A percentile compares a stretch with the other conserved stretches of the same genome.
Conservation (phyloP, 2,113 vertebrate genomes). For the Pelusios castaneus region DNA sequence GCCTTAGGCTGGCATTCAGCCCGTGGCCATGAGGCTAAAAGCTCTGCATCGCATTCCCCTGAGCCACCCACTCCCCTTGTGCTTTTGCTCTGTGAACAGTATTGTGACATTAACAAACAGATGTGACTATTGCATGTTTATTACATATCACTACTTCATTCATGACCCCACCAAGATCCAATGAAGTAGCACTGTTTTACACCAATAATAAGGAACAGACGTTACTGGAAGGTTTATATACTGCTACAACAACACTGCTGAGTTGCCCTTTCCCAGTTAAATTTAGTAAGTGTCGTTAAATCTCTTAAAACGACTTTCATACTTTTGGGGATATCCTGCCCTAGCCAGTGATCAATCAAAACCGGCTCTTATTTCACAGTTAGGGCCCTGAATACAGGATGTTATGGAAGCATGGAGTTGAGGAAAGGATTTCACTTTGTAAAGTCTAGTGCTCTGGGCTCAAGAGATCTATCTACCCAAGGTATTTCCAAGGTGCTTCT, state of each 20-base stretch:
- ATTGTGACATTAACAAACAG: background rate
- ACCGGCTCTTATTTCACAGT: background rate
- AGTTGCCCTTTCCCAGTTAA: conserved; percentile 48
- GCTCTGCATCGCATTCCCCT: background rate
- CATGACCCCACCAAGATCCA: background rate
- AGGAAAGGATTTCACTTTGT: background rate
- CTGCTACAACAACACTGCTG: background rate
- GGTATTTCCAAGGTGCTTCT: background rate
- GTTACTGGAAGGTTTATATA: conserved; percentile 13
- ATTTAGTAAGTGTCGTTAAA: background rate
- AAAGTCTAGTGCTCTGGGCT: background rate
- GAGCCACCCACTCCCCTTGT: rapidly evolving
- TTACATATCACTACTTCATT: background rate
- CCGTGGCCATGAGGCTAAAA: background rate
- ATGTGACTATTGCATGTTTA: background rate
- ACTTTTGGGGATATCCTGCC: background rate
- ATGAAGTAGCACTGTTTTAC: background rate
- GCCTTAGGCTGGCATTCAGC: background rate
- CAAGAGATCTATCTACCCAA: background rate
- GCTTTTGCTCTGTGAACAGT: background rate
- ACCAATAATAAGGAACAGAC: conserved; percentile 48
- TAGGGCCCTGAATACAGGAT: background rate
- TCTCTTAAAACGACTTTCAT: background rate
- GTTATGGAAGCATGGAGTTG: background rate
- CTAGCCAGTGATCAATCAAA: background rate